Evolutionary conservation across 2,888 invertebrate genomes (phyloP), one percentile per base, ranked within the genome.

Genomic region (Cotesia congregata): DNA sequence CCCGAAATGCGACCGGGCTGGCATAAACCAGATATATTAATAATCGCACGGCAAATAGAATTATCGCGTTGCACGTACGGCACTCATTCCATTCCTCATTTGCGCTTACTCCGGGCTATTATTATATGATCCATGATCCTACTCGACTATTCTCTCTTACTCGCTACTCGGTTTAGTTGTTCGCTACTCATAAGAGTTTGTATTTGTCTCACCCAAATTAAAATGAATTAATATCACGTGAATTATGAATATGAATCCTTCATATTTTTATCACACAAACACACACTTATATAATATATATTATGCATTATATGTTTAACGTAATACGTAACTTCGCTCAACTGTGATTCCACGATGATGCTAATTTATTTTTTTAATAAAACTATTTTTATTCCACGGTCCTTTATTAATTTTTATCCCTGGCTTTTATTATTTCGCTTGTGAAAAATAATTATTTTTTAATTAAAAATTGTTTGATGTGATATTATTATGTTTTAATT

Each of bases 11-110:
- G 80, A 78, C 72, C 80, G 81, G 86, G 85, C 88, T 88, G 88
- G 85, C 84, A 80, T 83, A 85, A 85, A 84, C 85, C 83, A 85
- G 87, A 88, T 89, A 30, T 30, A 88, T 87, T 88, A 87, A 87
- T 88, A 89, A 88, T 89, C 88, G 88, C 83, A 78, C 78, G 85
- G 84, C 85, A 87, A 89, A 88, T 88, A 86, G 89, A 89, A 88
- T 88, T 88, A 89, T 88, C 87, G 84, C 86, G 84, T 85, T 86
- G 85, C 84, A 80, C 82, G 81, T 81, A 80, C 76, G 83, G 9
- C 12, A 50, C 79, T 81, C 82, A 80, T 82, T 82, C 80, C 82
- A 80, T 82, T 82, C 80, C 77, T 59, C 68, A 40, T 68, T 75
- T 59, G 76, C 61, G 67, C 38, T 30, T 62, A 65, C 61, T 62